Conservation (phyloP, 1,140 invertebrate genomes). For the Portunus trituberculatus region DNA sequence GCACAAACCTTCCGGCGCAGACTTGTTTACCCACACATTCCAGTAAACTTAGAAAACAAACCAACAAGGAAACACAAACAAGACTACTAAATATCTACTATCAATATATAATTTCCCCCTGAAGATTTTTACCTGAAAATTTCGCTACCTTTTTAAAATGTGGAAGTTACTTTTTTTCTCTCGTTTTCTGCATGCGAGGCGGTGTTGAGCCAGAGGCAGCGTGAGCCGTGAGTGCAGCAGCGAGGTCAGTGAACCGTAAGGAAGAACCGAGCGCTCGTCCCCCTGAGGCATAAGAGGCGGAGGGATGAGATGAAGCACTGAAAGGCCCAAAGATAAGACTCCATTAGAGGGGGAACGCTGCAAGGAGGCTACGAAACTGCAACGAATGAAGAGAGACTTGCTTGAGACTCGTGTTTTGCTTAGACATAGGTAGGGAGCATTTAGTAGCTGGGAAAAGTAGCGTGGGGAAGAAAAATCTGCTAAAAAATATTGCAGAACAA, state of each 20-base stretch:
- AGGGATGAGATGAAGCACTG: constrained; percentile 1
- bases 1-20: too few species aligned
- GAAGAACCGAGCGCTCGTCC: background rate
- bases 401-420: background rate
- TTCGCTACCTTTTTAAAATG: background rate
- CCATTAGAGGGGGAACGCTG: background rate
- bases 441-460: background rate
- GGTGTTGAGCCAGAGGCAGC: background rate
- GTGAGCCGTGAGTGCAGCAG: background rate
- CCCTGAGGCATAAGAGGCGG: constrained; percentile 12
- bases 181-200: background rate
- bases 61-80: too few species aligned
- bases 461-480: background rate
- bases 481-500: background rate
- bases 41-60: too few species aligned
- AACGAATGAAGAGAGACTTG: background rate
- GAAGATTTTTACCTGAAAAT: background rate
- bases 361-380: background rate
- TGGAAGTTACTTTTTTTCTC: background rate
- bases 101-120: too few species aligned
- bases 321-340: background rate
- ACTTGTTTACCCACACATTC: too few species aligned
- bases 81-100: too few species aligned
- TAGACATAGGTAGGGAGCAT: background rate
- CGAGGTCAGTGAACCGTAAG: constrained; percentile 10